Percentiles rank a stretch among this genome's conserved stretches.
phyloP scores from a whole-genome alignment of 1,140 invertebrate species.

The Cyrtorhinus lividipennis region DNA sequence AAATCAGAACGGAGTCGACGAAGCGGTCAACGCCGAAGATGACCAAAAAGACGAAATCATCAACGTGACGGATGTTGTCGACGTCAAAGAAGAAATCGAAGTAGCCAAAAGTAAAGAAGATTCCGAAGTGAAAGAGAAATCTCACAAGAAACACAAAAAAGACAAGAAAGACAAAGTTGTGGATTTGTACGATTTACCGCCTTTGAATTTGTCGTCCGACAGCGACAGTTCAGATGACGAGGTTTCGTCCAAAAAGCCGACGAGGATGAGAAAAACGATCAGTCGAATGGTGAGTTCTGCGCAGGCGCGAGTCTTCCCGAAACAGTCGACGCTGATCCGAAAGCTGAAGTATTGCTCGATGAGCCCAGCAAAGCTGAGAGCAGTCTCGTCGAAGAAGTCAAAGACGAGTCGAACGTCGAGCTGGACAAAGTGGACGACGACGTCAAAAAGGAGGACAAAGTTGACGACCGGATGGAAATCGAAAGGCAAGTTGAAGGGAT shows the following conservation, averaged over 20 bases:
- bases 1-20: slow-evolving; percentile 10
- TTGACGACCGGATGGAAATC: too few relatives aligned
- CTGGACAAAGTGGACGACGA: too few relatives aligned
- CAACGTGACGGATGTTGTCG: slow-evolving; percentile 26
- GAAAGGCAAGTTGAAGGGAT: slow-evolving; percentile 46
- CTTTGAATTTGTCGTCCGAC: slow-evolving; percentile 61
- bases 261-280: slow-evolving; percentile 1
- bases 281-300: too few relatives aligned
- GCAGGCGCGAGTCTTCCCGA: not conserved
- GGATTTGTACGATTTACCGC: slow-evolving; percentile 56
- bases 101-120: slow-evolving; percentile 21
- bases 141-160: slow-evolving; percentile 23
- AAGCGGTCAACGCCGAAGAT: slow-evolving; percentile 4
- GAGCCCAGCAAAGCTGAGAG: not conserved
- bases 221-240: slow-evolving; percentile 56
- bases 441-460: too few relatives aligned
- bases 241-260: slow-evolving; percentile 11
- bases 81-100: slow-evolving; percentile 28
- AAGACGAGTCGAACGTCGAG: slow-evolving; percentile 22
- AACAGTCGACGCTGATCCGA: not conserved
- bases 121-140: slow-evolving; percentile 19
- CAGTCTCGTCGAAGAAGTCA: not conserved
- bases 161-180: slow-evolving; percentile 31
- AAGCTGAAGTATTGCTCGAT: not conserved
- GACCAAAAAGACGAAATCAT: slow-evolving; percentile 26